Evolutionary conservation across 1,140 invertebrate genomes (phyloP).

Genomic region (Conus betulinus): DNA sequence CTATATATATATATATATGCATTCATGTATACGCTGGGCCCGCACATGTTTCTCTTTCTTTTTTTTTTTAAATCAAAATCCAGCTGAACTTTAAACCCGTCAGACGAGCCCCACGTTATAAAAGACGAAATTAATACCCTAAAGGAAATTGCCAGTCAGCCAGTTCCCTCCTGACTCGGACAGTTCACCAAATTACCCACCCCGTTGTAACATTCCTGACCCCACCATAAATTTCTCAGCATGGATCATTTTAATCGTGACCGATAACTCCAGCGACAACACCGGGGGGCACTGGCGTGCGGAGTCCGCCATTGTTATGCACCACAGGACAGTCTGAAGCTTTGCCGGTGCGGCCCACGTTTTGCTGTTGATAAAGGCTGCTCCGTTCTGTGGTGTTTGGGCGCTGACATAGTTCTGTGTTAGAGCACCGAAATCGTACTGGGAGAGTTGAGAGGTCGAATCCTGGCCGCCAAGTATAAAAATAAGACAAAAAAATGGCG

Average conservation of each 20-base stretch:
- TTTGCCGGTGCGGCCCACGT: neutral
- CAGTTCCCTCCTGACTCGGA: neutral
- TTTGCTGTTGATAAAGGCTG: neutral
- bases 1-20: too few species aligned
- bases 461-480: too few species aligned
- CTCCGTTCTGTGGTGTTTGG: too few species aligned
- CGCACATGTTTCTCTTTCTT: too few species aligned
- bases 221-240: neutral
- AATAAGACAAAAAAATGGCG: too few species aligned
- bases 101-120: neutral
- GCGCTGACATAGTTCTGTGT: too few species aligned
- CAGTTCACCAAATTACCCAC: neutral
- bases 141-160: neutral
- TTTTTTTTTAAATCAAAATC: neutral
- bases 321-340: neutral
- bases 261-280: neutral
- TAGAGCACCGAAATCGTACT: too few species aligned
- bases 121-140: neutral
- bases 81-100: neutral
- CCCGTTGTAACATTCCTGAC: neutral
- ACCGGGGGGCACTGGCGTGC: neutral
- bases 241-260: neutral
- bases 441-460: too few species aligned
- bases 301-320: neutral
- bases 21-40: too few species aligned